Evolutionary conservation across 2,113 vertebrate species (phyloP), one percentile per base, ranked within the genome.

Genomic region (Steatornis caripensis): DNA sequence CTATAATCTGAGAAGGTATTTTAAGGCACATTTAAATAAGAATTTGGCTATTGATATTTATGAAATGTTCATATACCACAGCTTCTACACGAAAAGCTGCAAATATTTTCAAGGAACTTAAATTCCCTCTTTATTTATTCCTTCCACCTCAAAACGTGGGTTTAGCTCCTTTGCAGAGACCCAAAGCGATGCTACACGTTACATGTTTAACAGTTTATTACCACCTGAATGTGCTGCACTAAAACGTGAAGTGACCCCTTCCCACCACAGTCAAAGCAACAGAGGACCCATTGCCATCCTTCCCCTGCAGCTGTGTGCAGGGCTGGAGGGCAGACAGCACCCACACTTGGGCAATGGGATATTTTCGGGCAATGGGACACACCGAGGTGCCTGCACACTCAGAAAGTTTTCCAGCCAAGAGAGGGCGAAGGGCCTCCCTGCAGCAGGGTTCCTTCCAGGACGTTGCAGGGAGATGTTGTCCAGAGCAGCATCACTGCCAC

Each of bases 301-400:
- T 43, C 12, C 43, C 30, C 16, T 1, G 3, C 19, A 57, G 48
- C 11, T 0, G 0, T 2, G 7, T 3, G 0, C 15, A 23, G 30
- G 41, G 27, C n/a, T 30, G 34, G 48, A 55, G 12, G 43, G 71
- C 19, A 57, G 23, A 62, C 27, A 82, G 23, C 55, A 82, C 36
- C 15, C 3, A 0, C 16, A 3, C 55, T 51, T 13, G 8, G 70
- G 36, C 41, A 36, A 30, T 7, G 15, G 26, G 22, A 10, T 20
- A 41, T 41, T 87, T 75, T 17, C 8, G 22, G 36, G 27, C 48
- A 70, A 49, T 6, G 26, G 57, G 64, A 51, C 32, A 37, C 0
- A 0, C 15, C 48, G 30, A 23, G 6, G 32, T 8, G 18, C 69
- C 54, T 62, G 41, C 10, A 30, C 36, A 37, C 6, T 12, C 18